phyloP scores from a whole-genome alignment of 2,113 vertebrate species.

The Gallinago paraguaiae region DNA sequence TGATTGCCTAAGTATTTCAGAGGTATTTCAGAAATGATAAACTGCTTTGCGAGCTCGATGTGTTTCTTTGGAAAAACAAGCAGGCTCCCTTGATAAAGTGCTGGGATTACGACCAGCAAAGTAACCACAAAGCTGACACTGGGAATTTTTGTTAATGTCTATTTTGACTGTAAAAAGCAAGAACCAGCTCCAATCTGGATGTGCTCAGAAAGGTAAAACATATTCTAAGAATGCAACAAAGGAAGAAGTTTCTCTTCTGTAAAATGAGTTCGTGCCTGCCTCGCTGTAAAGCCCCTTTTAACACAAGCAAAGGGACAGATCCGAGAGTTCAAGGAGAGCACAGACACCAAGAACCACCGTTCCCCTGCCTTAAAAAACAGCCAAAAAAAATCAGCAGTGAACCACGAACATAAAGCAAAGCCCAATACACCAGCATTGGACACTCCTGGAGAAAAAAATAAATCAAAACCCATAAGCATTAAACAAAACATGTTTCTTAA shows the following conservation, averaged over 20 bases:
- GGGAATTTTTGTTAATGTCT: background rate
- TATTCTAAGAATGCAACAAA: background rate
- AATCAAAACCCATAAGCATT: background rate
- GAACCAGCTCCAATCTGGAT: background rate
- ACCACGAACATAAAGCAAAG: background rate
- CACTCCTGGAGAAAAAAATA: background rate
- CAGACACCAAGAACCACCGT: accelerated
- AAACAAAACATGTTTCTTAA: background rate
- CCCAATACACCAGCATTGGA: background rate
- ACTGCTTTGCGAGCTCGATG: background rate
- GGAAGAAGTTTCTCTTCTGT: background rate
- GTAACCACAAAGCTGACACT: background rate
- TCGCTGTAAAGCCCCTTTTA: background rate
- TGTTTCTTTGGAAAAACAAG: background rate
- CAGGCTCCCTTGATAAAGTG: background rate
- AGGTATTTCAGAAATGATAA: background rate
- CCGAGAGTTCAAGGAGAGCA: background rate
- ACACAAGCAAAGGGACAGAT: background rate
- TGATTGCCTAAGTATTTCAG: background rate
- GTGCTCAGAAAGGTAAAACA: background rate
- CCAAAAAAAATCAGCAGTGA: background rate
- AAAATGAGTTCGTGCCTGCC: background rate
- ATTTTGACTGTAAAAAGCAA: background rate
- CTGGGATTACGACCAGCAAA: background rate
- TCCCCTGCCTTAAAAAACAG: background rate